These are phyloP conservation scores for Melanotaenia duboulayi DNA, from an alignment of 2,113 vertebrate species.

Conservation along the genomic window DNA sequence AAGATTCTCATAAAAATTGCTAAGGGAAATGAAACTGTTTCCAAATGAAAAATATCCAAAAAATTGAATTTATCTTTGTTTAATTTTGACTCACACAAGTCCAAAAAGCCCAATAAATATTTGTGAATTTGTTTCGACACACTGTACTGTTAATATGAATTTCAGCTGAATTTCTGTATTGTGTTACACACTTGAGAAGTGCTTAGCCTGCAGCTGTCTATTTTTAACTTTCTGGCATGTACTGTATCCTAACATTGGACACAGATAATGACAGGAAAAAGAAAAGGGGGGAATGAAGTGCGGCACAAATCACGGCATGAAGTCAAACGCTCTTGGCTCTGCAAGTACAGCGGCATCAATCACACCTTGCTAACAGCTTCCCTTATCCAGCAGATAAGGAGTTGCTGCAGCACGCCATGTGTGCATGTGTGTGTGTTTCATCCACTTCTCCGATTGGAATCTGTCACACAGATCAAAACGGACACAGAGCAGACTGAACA, in stretches of 20 bases:
- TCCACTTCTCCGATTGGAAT: conserved; percentile 36
- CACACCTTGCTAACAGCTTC: conserved; percentile 35
- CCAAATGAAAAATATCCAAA: not conserved
- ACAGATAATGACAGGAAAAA: conserved; percentile 48
- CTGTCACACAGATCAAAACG: conserved; percentile 38
- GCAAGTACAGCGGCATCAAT: conserved; percentile 44
- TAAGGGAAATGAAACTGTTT: not conserved
- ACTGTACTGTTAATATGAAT: not conserved
- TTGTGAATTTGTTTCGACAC: not conserved
- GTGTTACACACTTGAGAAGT: conserved; percentile 13
- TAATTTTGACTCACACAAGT: not conserved
- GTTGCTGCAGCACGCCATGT: conserved; percentile 22
- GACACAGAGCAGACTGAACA: conserved; percentile 24
- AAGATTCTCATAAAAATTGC: not conserved
- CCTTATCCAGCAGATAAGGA: conserved; percentile 48
- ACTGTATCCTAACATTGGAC: conserved; percentile 26
- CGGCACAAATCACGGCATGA: conserved; percentile 28
- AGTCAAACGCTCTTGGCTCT: conserved; percentile 35
- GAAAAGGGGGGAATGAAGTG: conserved; percentile 22
- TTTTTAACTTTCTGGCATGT: conserved; percentile 47
- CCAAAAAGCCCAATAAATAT: not conserved
- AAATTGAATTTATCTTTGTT: not conserved
- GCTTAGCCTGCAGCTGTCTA: conserved; percentile 41
- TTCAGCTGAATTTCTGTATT: not conserved
- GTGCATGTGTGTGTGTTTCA: conserved; percentile 7